phyloP scores from a whole-genome alignment of 2,888 invertebrate species.

The Apamea anceps region DNA sequence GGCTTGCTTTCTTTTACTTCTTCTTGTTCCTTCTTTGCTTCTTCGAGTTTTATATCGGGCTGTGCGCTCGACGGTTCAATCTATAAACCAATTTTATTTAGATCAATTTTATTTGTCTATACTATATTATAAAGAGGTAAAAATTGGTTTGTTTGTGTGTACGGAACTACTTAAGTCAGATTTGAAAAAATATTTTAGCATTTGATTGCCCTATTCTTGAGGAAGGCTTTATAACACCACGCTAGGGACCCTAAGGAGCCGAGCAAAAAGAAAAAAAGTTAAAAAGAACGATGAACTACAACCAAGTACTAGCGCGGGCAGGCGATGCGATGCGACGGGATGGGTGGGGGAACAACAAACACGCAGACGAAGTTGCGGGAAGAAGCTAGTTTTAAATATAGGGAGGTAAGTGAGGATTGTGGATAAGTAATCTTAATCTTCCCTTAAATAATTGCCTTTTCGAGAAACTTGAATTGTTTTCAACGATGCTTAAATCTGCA shows the following conservation, averaged over 20 bases:
- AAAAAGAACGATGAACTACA: too few species aligned
- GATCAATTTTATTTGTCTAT: background rate
- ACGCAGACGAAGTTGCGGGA: background rate
- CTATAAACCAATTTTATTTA: slow-evolving; percentile 34
- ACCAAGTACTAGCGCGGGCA: background rate
- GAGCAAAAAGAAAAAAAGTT: too few species aligned
- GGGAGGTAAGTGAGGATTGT: background rate
- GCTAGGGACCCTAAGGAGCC: too few species aligned
- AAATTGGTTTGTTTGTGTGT: background rate
- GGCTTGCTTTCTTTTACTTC: slow-evolving; percentile 42
- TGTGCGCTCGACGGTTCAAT: slow-evolving; percentile 35
- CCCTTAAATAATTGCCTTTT: background rate
- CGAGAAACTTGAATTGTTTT: background rate
- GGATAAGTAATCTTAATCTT: background rate
- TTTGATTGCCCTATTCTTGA: background rate
- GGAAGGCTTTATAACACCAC: background rate
- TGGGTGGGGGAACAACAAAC: background rate
- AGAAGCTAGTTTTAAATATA: background rate
- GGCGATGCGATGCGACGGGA: background rate
- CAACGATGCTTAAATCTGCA: background rate
- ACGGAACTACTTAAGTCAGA: background rate
- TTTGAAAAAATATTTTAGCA: background rate
- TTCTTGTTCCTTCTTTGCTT: slow-evolving; percentile 34
- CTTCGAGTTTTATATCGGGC: slow-evolving; percentile 49
- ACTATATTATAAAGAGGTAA: background rate